Evolutionary conservation across 2,797 vertebrate species (phyloP).

Genomic region (Amblyopsis hoosieri): DNA sequence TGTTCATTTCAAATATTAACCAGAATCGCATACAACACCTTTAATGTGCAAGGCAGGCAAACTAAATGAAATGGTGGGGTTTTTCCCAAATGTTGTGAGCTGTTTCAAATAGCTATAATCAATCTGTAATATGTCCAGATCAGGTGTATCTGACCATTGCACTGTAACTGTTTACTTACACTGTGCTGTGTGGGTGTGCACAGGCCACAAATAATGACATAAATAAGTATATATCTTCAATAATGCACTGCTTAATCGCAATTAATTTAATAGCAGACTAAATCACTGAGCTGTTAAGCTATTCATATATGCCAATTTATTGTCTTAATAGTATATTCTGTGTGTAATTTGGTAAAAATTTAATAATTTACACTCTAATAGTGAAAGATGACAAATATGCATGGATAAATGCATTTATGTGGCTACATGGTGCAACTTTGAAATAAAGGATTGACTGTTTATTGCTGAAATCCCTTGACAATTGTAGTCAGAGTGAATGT

Average conservation of each 20-base stretch:
- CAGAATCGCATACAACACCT: background rate
- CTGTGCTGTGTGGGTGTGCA: constrained; percentile 28
- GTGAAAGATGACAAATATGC: constrained; percentile 38
- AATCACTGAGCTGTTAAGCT: constrained; percentile 19
- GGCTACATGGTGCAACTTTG: constrained; percentile 16
- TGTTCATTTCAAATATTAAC: too few species aligned
- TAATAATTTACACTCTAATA: constrained; percentile 19
- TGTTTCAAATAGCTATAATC: constrained; percentile 34
- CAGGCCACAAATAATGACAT: constrained; percentile 31
- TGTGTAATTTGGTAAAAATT: constrained; percentile 19
- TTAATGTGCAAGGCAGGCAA: constrained; percentile 13
- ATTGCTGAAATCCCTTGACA: background rate
- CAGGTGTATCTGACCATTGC: constrained; percentile 57
- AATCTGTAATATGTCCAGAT: constrained; percentile 33
- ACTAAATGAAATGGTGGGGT: constrained; percentile 25
- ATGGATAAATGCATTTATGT: constrained; percentile 38
- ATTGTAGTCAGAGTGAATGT: constrained; percentile 40
- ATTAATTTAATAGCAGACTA: constrained; percentile 18
- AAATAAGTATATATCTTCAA: constrained; percentile 4
- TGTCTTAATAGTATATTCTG: constrained; percentile 15
- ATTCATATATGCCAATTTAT: constrained; percentile 14
- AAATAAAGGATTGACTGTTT: constrained; percentile 7
- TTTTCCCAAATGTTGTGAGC: constrained; percentile 24
- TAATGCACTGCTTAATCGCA: constrained; percentile 47
- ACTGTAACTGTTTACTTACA: constrained; percentile 63